These are phyloP conservation scores for Dicyrtoma fusca DNA, from an alignment of 2,888 invertebrate species.

Conservation along the genomic window DNA sequence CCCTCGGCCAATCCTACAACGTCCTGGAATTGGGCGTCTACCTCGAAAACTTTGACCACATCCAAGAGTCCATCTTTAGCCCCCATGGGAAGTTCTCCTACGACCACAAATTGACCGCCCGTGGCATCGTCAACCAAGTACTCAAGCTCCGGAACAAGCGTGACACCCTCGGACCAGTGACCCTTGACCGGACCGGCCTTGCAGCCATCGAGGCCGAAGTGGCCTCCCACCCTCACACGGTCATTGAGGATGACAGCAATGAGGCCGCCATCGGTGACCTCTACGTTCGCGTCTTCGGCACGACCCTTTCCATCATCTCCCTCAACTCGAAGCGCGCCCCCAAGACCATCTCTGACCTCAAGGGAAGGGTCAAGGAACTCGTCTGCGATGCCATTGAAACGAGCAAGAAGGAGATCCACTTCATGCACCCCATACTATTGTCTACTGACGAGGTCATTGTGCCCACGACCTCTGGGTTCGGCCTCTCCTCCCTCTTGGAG, in stretches of 20 bases:
- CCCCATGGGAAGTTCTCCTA: slow-evolving; percentile 7
- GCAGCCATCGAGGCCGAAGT: not conserved
- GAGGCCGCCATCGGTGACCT: slow-evolving; percentile 63
- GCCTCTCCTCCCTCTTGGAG: slow-evolving; percentile 73
- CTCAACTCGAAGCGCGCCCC: slow-evolving; percentile 53
- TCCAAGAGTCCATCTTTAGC: slow-evolving; percentile 24
- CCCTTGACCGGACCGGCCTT: slow-evolving; percentile 13
- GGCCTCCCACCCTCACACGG: not conserved
- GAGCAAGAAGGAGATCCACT: slow-evolving; percentile 54
- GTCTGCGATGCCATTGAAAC: slow-evolving; percentile 59
- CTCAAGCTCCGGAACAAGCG: not conserved
- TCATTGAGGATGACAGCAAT: not conserved
- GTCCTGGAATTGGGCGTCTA: slow-evolving; percentile 66
- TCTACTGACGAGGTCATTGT: slow-evolving; percentile 78
- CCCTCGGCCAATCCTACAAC: slow-evolving; percentile 77
- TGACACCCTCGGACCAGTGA: not conserved
- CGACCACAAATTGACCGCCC: not conserved
- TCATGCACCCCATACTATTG: slow-evolving; percentile 67
- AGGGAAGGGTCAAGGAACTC: not conserved
- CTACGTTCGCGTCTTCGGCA: slow-evolving; percentile 82
- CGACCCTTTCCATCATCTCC: slow-evolving; percentile 76
- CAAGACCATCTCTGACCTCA: not conserved
- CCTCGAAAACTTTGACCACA: slow-evolving; percentile 26
- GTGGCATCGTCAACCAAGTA: not conserved
- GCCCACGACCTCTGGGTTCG: slow-evolving; percentile 82